Evolutionary conservation across 2,888 invertebrate species (phyloP), one percentile per base, ranked within the genome.

Genomic region (Linnaemya tessellans): DNA sequence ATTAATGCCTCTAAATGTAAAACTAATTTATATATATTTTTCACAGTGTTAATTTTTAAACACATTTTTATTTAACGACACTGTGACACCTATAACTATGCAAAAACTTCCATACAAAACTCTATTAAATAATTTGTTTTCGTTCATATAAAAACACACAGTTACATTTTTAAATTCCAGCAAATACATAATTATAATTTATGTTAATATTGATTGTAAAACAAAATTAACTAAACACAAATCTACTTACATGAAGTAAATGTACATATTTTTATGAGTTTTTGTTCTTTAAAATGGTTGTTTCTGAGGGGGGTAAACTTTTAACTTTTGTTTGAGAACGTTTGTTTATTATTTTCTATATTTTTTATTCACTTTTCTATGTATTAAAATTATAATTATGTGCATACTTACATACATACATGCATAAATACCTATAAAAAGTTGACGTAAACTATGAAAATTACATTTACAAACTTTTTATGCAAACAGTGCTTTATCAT

Each of bases 101-200:
- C 15, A 43, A 43, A 43, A 22, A 25, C 8, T 4, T 10, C 11
- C 4, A 25, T 43, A 22, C 43, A 22, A 43, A n/a, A 64, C n/a
- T 64, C 64, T 64, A 41, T 43, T 25, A 25, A 25, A 64, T 41
- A 64, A 64, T 56, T 70, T 22, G n/a, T 70, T 54, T 56, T n/a
- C 22, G 22, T 54, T 43, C 15, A 0, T 11, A 60, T 1, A 35
- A 11, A 30, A 35, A 18, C 38, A 38, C 60, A 56, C 22, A 58
- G 30, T n/a, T 30, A 58, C 30, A 58, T 58, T 25, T 18, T 46
- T 18, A 13, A 46, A 74, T 41, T 51, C 18, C 51, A 51, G 74
- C 41, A 64, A 74, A 74, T n/a, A n/a, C n/a, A n/a, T 74, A 74
- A 64, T 74, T 73, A 73, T 41, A 49, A 62, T 74, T 64, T 74